Evolutionary conservation across 92 coral and sea anemone genomes (phyloP).

Genomic region (Metridium senile): DNA sequence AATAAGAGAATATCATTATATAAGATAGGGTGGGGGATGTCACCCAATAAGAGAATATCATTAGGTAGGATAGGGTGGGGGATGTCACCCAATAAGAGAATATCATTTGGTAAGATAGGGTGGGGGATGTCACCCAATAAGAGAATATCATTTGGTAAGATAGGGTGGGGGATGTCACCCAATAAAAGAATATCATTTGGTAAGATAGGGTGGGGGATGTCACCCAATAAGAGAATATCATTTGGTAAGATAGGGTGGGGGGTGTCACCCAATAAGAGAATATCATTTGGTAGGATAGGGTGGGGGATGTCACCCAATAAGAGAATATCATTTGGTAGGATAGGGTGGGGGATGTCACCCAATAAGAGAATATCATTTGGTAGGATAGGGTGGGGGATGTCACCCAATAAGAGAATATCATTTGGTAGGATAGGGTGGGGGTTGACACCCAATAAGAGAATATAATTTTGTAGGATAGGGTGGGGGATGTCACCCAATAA

Average conservation of each 20-base stretch:
- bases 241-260: conserved; percentile 66
- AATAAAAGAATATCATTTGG: too few species aligned
- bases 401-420: too few species aligned
- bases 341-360: conserved; percentile 64
- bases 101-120: conserved; percentile 70
- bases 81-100: conserved; percentile 52
- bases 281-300: conserved; percentile 70
- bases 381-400: conserved; percentile 59
- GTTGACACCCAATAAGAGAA: too few species aligned
- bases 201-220: conserved; percentile 58
- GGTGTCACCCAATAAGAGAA: conserved; percentile 52
- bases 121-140: conserved; percentile 52
- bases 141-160: conserved; percentile 62
- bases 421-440: too few species aligned
- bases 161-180: conserved; percentile 64
- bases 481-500: conserved; percentile 52
- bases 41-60: too few species aligned
- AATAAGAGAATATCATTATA: too few species aligned
- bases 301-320: conserved; percentile 52
- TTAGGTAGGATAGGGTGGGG: conserved; percentile 66
- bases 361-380: too few species aligned
- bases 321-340: conserved; percentile 62
- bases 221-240: too few species aligned
- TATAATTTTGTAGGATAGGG: too few species aligned
- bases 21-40: conserved; percentile 58